Evolutionary conservation across 2,113 vertebrate genomes (phyloP).

Genomic region (Brachionichthys hirsutus): DNA sequence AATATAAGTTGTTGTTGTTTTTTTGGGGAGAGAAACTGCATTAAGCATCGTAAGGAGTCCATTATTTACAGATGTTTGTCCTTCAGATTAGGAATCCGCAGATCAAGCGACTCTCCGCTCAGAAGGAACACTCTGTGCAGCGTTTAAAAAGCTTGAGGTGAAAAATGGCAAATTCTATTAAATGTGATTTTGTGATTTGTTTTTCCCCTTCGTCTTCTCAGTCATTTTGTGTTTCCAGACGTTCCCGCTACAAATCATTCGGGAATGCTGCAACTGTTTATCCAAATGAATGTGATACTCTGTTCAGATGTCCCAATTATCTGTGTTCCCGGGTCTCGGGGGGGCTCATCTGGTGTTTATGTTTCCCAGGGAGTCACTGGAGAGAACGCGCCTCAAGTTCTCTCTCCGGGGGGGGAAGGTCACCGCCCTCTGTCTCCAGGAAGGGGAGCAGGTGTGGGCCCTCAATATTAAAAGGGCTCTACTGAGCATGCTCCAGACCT

Average conservation of each 20-base stretch:
- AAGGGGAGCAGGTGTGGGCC: slow-evolving; percentile 81
- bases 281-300: slow-evolving; percentile 65
- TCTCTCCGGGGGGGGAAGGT: slow-evolving; percentile 81
- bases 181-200: not conserved
- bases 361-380: slow-evolving; percentile 78
- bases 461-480: slow-evolving; percentile 86
- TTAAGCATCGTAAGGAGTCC: not conserved
- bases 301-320: slow-evolving; percentile 42
- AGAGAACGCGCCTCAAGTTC: slow-evolving; percentile 81
- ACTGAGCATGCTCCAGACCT: slow-evolving; percentile 86
- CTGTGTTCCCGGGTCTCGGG: slow-evolving; percentile 38
- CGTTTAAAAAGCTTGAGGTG: slow-evolving; percentile 80
- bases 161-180: slow-evolving; percentile 1
- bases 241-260: slow-evolving; percentile 21
- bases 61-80: slow-evolving; percentile 18
- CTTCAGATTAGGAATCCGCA: slow-evolving; percentile 80
- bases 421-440: slow-evolving; percentile 80
- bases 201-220: not conserved
- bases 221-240: slow-evolving; percentile 1
- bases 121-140: slow-evolving; percentile 76
- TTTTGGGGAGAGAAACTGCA: not conserved
- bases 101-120: slow-evolving; percentile 76
- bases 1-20: too few relatives aligned
- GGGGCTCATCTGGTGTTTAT: slow-evolving; percentile 75
- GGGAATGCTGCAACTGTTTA: slow-evolving; percentile 56